Evolutionary conservation across 2,797 vertebrate species (phyloP), one percentile per base, ranked within the genome.

Genomic region (Xyrichtys novacula): DNA sequence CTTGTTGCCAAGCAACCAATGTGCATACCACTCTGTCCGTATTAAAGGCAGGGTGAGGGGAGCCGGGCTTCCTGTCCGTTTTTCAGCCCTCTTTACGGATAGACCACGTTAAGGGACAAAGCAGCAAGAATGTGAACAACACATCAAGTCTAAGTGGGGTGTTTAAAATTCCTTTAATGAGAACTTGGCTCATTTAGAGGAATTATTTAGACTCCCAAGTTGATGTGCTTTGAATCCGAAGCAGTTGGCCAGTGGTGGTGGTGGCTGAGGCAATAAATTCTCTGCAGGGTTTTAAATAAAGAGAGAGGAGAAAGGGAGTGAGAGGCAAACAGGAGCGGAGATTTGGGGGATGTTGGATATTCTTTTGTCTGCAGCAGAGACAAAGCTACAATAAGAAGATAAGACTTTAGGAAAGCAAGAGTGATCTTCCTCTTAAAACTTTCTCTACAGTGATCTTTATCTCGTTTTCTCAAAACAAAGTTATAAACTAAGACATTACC

Each of bases 1-100:
- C 80, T 64, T 83, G 92, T 95, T 92, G 83, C 92, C 86, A 92
- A 81, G 92, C 92, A 94, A 95, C 93, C 86, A 85, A 83, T 84
- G 68, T 76, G 74, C 58, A 84, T 76, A 81, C 71, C 38, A 60
- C 84, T 78, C 68, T 54, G 53, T 71, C 70, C 54, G 76, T 75
- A 76, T 86, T 75, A 86, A 86, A 78, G 63, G 57, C 58, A 73
- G 46, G 47, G 64, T 72, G 59, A 71, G 56, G 55, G 71, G 67
- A 85, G 72, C 19, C 50, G 76, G 67, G 59, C 77, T 86, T 72
- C 65, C 68, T 78, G 65, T 87, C 70, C 38, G 36, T 78, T 86
- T 84, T 43, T 40, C 57, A 72, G 61, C 74, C 26, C 57, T 77
- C 55, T 79, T 81, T 86, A 80, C 71, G 34, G 55, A 65, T 55